Evolutionary conservation across 1,140 invertebrate species (phyloP), one percentile per base, ranked within the genome.

Genomic region (Drosophila pectinifera): DNA sequence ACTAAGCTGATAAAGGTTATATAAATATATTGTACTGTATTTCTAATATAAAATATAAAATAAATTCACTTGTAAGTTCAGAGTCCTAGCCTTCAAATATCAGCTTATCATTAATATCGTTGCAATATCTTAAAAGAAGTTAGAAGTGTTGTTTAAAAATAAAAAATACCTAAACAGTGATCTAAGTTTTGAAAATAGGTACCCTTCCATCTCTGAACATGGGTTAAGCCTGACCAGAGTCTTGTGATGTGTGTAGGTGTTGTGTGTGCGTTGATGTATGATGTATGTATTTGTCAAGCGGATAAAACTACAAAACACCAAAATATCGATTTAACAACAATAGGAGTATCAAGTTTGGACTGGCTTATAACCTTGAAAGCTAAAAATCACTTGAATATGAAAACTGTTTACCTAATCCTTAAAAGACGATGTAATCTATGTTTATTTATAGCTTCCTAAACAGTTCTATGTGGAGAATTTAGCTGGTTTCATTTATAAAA

Each of bases 281-380:
- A 68, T 76, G 72, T 73, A 73, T 36, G 18, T 22, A 73, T 73
- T 73, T 53, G 62, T 89, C 77, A 80, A 69, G 63, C 68, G 63
- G 42, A 48, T 34, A 38, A 43, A 68, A 67, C 45, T 51, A 68
- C 18, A 18, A 43, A 46, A 55, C 38, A 54, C 59, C 53, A 26
- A 42, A 57, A 34, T 31, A 45, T 13, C 1, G 38, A 45, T 18
- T 24, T 26, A 45, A 51, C 41, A 56, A 62, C 54, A 49, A 31
- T 20, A 45, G 22, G 1, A 14, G 10, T 6, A 11, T 24, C 28
- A 61, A 38, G n/a, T 4, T 10, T 8, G 4, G 20, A 10, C 41
- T 14, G 8, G 13, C 0, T 14, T 43, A 34, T 31, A 61, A 59
- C 28, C 28, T 61, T 18, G 26, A 43, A 42, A 20, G 8, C 13